Base-by-base conservation (phyloP, 2,113 vertebrate genomes). In the Montifringilla adamsi region DNA sequence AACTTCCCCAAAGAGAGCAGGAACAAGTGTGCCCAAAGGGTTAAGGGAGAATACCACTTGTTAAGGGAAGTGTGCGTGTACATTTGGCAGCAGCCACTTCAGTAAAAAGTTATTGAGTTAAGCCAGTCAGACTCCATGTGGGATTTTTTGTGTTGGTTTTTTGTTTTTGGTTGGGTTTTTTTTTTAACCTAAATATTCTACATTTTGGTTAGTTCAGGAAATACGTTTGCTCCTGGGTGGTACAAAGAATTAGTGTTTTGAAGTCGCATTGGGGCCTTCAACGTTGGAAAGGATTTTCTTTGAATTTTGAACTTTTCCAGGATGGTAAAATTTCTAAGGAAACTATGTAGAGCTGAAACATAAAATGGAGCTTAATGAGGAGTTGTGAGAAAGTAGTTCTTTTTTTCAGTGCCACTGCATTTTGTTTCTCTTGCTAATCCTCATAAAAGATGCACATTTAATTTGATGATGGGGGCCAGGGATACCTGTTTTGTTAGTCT, bases 151-250 rank as follows among this genome's bases (percentile, higher is more conserved):
- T 90, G 85, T 82, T 84, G 87, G 7, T 28, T 72, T 90, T 68
- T 73, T 91, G 46, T 3, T 90, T 90, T 78, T 72, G 35, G 43
- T 47, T 68, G 35, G 14, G 0, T 17, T 85, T 89, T 80, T 80
- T 80, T 87, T 94, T 74, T 60, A 89, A 74, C 83, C 79, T 95
- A 94, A 94, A 92, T 91, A 91, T 78, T 95, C 90, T 93, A 78
- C 88, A 31, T 96, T 96, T 96, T 93, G 94, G 90, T 95, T 87
- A 95, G 93, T 93, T 76, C 84, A 94, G 94, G 95, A 97, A 96
- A 82, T 92, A 67, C 79, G 56, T 93, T 93, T 97, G 93, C 93
- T 96, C 47, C 88, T 93, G 91, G 93, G 96, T 97, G 94, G 93
- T 96, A 95, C 92, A 73, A 62, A 76, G 94, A 94, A 89, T 94